Percentiles rank a stretch among this genome's conserved stretches.
These are phyloP conservation scores for Alviniconcha strummeri DNA, from an alignment of 2,888 invertebrate species.

Conservation along the genomic window DNA sequence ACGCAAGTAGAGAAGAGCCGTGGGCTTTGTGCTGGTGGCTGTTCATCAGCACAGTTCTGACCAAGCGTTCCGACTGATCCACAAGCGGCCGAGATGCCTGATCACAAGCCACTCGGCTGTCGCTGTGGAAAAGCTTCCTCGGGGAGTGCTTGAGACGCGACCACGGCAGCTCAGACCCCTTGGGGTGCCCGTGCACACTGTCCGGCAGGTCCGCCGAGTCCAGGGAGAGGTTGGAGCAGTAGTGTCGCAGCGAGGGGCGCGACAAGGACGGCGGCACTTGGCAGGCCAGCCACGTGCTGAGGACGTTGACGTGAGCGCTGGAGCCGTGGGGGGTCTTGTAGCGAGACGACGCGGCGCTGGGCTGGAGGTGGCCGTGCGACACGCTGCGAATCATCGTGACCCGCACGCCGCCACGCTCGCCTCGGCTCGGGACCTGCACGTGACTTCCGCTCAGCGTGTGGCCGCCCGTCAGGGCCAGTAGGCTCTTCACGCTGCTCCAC, in stretches of 20 bases:
- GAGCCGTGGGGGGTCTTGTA: neutral
- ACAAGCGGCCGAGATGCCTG: neutral
- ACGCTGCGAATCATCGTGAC: neutral
- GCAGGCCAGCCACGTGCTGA: conserved; percentile 24
- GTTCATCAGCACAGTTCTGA: conserved; percentile 3
- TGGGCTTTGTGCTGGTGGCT: neutral
- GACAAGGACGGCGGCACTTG: conserved; percentile 20
- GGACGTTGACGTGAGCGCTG: neutral
- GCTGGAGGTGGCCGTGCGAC: neutral
- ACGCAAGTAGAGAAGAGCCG: neutral
- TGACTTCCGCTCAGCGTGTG: conserved; percentile 14
- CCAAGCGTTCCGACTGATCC: neutral
- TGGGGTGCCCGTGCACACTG: neutral
- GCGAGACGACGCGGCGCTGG: neutral
- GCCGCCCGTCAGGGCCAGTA: neutral
- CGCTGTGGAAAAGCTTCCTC: too few species aligned
- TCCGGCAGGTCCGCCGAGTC: neutral
- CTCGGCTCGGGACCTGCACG: neutral
- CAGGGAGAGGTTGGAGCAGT: conserved; percentile 1
- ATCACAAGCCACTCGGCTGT: neutral
- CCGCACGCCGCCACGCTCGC: neutral
- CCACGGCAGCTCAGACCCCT: neutral
- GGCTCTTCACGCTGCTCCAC: conserved; percentile 21
- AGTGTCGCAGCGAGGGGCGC: conserved; percentile 11
- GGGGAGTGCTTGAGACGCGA: neutral